phyloP scores from a whole-genome alignment of 53 echinoderm and acorn worm genomes.

The Temnopleurus reevesii region DNA sequence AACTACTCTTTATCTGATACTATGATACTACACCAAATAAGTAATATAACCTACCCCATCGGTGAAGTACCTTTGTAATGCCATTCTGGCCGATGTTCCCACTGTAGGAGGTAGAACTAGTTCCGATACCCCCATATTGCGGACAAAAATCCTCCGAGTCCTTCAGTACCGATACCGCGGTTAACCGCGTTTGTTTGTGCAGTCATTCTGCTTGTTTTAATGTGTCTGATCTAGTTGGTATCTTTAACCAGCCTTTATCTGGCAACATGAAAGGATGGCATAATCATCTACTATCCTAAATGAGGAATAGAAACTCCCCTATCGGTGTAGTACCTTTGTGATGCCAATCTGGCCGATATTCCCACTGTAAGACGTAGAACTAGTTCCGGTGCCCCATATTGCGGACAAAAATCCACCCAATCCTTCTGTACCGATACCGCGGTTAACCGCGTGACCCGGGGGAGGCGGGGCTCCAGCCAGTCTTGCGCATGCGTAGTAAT shows the following conservation, averaged over 20 bases:
- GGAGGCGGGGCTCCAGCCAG: constrained; percentile 78
- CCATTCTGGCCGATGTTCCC: constrained; percentile 68
- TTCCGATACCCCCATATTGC: constrained; percentile 85
- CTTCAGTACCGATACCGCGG: constrained; percentile 91
- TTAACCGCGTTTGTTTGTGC: constrained; percentile 96
- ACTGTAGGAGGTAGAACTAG: constrained; percentile 77
- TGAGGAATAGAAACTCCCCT: too few relatives aligned
- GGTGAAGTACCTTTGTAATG: constrained; percentile 80
- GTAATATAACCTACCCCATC: too few relatives aligned
- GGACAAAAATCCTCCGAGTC: constrained; percentile 80
- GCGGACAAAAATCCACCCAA: constrained; percentile 84
- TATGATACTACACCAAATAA: too few relatives aligned
- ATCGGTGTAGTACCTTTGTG: constrained; percentile 78
- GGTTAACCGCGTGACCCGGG: constrained; percentile 87
- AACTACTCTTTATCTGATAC: too few relatives aligned
- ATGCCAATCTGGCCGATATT: constrained; percentile 73
- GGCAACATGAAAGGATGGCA: too few relatives aligned
- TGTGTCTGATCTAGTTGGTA: too few relatives aligned
- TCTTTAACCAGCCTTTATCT: too few relatives aligned
- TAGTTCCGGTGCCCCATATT: constrained; percentile 80
- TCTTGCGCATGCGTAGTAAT: constrained; percentile 70
- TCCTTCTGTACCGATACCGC: constrained; percentile 91
- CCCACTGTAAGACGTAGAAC: constrained; percentile 74
- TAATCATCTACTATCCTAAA: too few relatives aligned
- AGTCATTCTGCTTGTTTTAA: too few relatives aligned